Conservation (phyloP, 2,888 invertebrate species). For the Rambutsinella grinnellia region DNA sequence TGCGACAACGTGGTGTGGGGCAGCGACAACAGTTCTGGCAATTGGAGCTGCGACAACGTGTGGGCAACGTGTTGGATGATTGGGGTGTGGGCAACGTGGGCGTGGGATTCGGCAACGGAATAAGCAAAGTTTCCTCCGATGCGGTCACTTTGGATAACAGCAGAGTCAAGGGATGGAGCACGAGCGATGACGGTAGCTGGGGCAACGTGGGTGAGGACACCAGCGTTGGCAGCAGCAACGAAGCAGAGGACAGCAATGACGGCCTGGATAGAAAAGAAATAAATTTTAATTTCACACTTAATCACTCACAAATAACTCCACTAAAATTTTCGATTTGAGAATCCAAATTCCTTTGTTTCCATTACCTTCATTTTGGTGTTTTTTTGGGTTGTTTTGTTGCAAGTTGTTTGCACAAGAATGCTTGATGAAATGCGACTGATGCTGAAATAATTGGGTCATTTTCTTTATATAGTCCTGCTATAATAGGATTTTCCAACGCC, state of each 20-base stretch:
- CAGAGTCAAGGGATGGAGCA: conserved; percentile 72
- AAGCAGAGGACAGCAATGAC: background rate
- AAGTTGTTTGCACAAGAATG: background rate
- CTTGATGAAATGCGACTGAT: background rate
- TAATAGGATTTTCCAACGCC: background rate
- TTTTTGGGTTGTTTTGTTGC: background rate
- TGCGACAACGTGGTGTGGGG: background rate
- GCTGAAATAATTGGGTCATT: background rate
- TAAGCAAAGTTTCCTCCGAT: conserved; percentile 74
- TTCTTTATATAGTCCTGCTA: background rate
- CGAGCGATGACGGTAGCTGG: conserved; percentile 67
- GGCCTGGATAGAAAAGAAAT: background rate
- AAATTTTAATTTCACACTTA: background rate
- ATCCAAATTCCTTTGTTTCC: background rate
- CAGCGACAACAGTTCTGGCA: background rate
- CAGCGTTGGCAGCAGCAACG: background rate
- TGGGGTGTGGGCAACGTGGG: conserved; percentile 71
- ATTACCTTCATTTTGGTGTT: background rate
- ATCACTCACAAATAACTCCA: background rate
- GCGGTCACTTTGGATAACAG: conserved; percentile 72
- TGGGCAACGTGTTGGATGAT: conserved; percentile 68
- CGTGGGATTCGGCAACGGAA: conserved; percentile 72
- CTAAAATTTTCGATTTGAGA: background rate
- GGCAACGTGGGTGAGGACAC: background rate
- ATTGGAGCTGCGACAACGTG: conserved; percentile 3